Conservation (phyloP, 2,888 invertebrate species). For the Aphidoletes aphidimyza region DNA sequence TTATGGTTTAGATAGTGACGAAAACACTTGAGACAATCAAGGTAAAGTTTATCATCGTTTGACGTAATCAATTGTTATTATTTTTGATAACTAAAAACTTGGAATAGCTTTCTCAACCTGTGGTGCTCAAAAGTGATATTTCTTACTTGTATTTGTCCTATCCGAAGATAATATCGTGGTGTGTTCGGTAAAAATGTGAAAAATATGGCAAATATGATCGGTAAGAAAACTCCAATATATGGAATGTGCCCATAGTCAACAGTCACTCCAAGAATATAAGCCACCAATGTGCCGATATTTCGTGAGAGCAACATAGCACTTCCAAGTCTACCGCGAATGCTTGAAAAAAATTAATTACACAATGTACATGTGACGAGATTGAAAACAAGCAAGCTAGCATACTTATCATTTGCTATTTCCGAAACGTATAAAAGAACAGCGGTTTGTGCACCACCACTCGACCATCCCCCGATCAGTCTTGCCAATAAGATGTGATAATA, state of each 20-base stretch:
- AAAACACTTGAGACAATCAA: no score
- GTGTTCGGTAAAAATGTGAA: slow-evolving; percentile 58
- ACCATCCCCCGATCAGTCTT: slow-evolving; percentile 62
- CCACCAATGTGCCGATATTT: slow-evolving; percentile 57
- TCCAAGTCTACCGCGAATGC: slow-evolving; percentile 57
- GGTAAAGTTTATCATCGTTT: no score
- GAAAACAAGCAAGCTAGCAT: no score
- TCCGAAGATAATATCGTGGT: slow-evolving; percentile 57
- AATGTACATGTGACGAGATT: no score
- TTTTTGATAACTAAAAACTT: neutral
- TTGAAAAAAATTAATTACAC: no score
- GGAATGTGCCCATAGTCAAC: slow-evolving; percentile 57
- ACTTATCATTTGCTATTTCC: slow-evolving; percentile 64
- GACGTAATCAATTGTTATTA: no score
- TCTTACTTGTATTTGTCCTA: neutral
- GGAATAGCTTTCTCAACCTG: neutral
- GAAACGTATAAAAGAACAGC: slow-evolving; percentile 64
- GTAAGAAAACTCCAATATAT: slow-evolving; percentile 56
- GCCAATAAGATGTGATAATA: slow-evolving; percentile 63
- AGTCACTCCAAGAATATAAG: slow-evolving; percentile 57
- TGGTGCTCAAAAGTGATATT: no score
- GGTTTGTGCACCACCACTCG: slow-evolving; percentile 63
- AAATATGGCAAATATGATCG: slow-evolving; percentile 39
- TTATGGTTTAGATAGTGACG: no score
- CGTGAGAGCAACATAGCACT: slow-evolving; percentile 56